Percentiles rank a stretch among this genome's conserved stretches.
Conservation (phyloP, 2,797 vertebrate genomes). For the Steatocranus sp. region DNA sequence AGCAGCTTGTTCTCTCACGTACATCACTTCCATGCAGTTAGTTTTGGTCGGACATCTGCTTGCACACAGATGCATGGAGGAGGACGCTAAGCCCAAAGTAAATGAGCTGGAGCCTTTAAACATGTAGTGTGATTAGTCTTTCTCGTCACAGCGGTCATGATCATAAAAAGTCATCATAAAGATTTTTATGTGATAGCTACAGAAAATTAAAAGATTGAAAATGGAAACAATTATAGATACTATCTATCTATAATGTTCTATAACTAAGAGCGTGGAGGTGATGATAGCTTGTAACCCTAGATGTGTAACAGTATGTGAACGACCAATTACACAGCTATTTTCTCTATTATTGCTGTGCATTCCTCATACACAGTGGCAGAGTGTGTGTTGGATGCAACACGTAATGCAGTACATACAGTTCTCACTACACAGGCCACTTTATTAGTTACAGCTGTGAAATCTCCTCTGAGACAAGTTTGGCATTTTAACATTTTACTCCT, state of each 20-base stretch:
- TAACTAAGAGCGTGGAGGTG: background rate
- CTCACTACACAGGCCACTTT: background rate
- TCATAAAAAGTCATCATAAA: background rate
- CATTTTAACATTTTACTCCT: accelerated
- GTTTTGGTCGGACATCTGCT: background rate
- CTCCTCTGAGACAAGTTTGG: background rate
- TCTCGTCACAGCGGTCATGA: accelerated
- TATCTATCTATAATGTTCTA: background rate
- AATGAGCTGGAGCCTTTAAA: background rate
- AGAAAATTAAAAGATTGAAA: background rate
- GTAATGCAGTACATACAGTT: background rate
- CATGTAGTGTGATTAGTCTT: accelerated
- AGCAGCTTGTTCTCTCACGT: background rate
- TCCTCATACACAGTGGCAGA: accelerated
- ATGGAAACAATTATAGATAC: background rate
- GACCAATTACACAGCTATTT: accelerated
- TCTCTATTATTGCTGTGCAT: background rate
- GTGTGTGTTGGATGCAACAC: background rate
- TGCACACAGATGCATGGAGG: background rate
- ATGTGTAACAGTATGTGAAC: background rate
- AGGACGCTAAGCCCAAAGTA: background rate
- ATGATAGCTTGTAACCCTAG: background rate
- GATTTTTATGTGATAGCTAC: background rate
- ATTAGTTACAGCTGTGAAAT: background rate
- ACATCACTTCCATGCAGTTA: background rate